Evolutionary conservation across 2,797 vertebrate species (phyloP), one percentile per base, ranked within the genome.

Genomic region (Crocodylus rhombifer): DNA sequence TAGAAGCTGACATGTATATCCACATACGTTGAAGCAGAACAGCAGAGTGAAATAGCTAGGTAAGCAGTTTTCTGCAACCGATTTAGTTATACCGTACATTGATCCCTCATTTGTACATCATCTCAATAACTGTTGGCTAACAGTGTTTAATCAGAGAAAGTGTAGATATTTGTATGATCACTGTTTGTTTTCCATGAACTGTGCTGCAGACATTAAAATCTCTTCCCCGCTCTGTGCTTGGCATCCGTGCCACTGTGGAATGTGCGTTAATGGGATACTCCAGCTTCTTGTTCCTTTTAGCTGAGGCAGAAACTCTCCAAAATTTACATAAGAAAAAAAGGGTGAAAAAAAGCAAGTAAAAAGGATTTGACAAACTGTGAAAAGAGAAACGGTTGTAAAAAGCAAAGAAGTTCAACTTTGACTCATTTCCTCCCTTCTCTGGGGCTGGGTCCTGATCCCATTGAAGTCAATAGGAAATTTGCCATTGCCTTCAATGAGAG

Each of bases 321-420:
- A 7, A 89, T 92, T 89, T 91, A 89, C 91, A 86, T 91, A 4
- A 89, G 14, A 87, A 90, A 92, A 87, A 75, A 16, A 2, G 6
- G 14, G 15, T 42, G 42, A 5, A 4, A 25, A 33, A 21, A 62
- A 4, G 3, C 13, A 2, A 77, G 56, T 4, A 77, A 80, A 88
- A 83, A 25, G 77, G 33, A 60, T 3, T 75, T 81, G 86, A 65
- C 82, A 82, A 80, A 1, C 12, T 56, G 0, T 82, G 82, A 90
- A 79, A 30, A 79, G 73, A 56, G 51, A 64, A 87, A 62, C 0
- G 79, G 17, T 6, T 87, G 64, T 61, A 77, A 57, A 18, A 61
- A 79, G 84, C 82, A 5, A 25, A 87, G 85, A 91, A 88, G 89
- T 91, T 81, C 78, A 7, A 56, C 78, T 58, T 62, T 2, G 6